phyloP scores from a whole-genome alignment of 2,888 invertebrate species.

The Macrophya alboannulata region DNA sequence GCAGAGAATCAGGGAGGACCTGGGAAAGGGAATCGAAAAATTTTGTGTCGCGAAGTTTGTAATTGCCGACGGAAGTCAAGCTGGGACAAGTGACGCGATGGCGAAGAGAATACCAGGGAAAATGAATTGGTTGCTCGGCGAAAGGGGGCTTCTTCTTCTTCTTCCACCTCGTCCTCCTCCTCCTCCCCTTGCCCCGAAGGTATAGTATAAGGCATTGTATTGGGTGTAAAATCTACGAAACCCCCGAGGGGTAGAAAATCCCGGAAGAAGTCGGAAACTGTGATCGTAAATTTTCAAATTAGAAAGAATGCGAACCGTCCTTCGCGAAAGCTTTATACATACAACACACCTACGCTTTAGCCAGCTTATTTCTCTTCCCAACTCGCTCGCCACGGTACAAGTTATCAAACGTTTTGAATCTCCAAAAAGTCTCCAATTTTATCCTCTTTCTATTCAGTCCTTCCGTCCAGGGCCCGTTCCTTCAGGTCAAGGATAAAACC shows the following conservation, averaged over 20 bases:
- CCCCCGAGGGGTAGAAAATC: slow-evolving; percentile 27
- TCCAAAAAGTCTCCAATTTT: background rate
- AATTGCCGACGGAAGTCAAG: slow-evolving; percentile 55
- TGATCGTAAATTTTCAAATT: slow-evolving; percentile 54
- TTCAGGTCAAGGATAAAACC: background rate
- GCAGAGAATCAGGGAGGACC: slow-evolving; percentile 59
- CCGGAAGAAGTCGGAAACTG: slow-evolving; percentile 52
- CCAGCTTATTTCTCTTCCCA: background rate
- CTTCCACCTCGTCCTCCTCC: too few relatives aligned
- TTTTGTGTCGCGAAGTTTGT: slow-evolving; percentile 46
- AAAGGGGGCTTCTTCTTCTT: background rate
- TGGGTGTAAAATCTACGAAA: slow-evolving; percentile 41
- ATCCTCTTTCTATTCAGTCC: background rate
- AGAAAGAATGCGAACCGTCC: slow-evolving; percentile 5
- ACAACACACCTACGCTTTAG: background rate
- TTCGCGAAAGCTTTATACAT: background rate
- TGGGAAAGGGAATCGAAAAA: slow-evolving; percentile 45
- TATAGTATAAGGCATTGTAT: slow-evolving; percentile 49
- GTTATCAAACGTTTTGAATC: too few relatives aligned
- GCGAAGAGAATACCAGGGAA: slow-evolving; percentile 50
- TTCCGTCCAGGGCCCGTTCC: background rate
- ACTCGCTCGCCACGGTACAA: background rate
- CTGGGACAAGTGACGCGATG: slow-evolving; percentile 53
- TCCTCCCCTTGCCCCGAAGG: background rate
- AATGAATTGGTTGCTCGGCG: slow-evolving; percentile 51